phyloP scores from a whole-genome alignment of 2,113 vertebrate genomes.

The Sphaerodactylus townsendi region DNA sequence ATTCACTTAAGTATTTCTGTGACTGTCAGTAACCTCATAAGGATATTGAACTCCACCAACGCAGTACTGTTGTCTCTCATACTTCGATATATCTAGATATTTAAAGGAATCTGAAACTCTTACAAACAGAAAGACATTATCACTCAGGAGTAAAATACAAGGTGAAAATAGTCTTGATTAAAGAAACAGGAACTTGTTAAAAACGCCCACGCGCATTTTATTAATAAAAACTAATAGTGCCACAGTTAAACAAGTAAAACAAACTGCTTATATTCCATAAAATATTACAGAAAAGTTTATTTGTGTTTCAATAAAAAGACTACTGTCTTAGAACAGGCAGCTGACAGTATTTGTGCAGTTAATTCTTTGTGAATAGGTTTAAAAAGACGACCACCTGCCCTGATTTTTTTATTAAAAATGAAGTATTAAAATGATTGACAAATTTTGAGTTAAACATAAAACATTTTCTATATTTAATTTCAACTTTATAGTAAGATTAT shows the following conservation, averaged over 20 bases:
- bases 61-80: not conserved
- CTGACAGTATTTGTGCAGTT: constrained; percentile 80
- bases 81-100: not conserved
- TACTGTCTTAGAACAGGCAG: constrained; percentile 80
- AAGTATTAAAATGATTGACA: constrained; percentile 86
- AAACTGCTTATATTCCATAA: constrained; percentile 85
- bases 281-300: constrained; percentile 88
- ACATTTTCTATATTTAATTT: constrained; percentile 99
- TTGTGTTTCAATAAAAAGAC: constrained; percentile 85
- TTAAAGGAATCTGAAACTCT: constrained; percentile 1
- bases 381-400: constrained; percentile 78
- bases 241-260: constrained; percentile 84
- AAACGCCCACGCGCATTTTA: constrained; percentile 86
- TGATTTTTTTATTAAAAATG: constrained; percentile 82
- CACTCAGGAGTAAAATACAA: constrained; percentile 27
- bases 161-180: constrained; percentile 60
- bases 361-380: constrained; percentile 78
- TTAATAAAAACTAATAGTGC: constrained; percentile 88
- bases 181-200: constrained; percentile 77
- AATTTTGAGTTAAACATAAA: constrained; percentile 90
- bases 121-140: constrained; percentile 6
- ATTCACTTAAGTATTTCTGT: not conserved
- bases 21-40: not conserved
- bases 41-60: not conserved
- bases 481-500: constrained; percentile 98